A percentile compares a stretch with the other conserved stretches of the same genome.
Conservation (phyloP, 2,888 invertebrate species). For the Branchipolynoe longqiensis region DNA sequence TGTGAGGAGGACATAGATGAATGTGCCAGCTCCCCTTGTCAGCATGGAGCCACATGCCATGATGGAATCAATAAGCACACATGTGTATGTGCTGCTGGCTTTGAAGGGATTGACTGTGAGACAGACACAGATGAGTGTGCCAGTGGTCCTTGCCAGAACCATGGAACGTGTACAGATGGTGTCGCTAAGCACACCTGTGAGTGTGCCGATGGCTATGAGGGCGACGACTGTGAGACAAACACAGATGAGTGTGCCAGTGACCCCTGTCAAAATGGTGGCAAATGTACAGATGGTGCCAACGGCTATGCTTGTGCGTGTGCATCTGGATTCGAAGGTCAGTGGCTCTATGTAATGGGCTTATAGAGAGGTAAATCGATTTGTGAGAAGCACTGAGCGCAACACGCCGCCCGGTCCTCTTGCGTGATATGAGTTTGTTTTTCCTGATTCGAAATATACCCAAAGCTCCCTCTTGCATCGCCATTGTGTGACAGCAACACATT, state of each 20-base stretch:
- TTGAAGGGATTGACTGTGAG: background rate
- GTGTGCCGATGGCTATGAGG: constrained; percentile 55
- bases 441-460: too few relatives aligned
- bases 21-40: constrained; percentile 14
- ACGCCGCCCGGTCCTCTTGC: too few relatives aligned
- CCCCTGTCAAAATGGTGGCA: background rate
- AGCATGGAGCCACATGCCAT: constrained; percentile 11
- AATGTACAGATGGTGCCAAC: background rate
- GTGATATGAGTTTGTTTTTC: too few relatives aligned
- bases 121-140: constrained; percentile 28
- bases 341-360: too few relatives aligned
- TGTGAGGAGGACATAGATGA: constrained; percentile 14
- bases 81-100: constrained; percentile 20
- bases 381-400: too few relatives aligned
- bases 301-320: constrained; percentile 9
- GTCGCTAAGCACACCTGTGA: constrained; percentile 60
- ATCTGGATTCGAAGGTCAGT: constrained; percentile 8
- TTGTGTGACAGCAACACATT: too few relatives aligned
- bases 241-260: constrained; percentile 43
- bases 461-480: too few relatives aligned
- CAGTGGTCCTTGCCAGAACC: constrained; percentile 85
- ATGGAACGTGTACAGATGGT: constrained; percentile 88
- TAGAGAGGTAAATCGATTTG: too few relatives aligned
- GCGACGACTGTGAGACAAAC: constrained; percentile 7
- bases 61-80: constrained; percentile 15